Base-by-base conservation (phyloP, 2,888 invertebrate species). In the Caradrina clavipalpis region DNA sequence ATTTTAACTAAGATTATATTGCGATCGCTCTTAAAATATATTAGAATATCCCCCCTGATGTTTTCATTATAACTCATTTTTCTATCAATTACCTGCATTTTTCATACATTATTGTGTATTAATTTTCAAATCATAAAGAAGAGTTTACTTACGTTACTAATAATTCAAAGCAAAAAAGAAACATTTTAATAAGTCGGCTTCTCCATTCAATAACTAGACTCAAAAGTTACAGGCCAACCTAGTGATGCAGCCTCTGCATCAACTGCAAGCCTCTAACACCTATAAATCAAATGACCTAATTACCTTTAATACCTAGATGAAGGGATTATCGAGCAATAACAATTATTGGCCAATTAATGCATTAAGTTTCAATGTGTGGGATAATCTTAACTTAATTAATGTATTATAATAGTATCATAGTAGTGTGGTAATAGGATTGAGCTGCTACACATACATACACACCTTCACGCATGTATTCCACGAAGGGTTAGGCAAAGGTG, bases 281-380 rank as follows among this genome's bases (percentile, higher is more conserved):
- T 35, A 35, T 71, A 35, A 56, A 51, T 51, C 51, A 51, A 51
- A 65, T 57, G 15, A 21, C 19, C 31, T 49, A 31, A 74, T 74
- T 67, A 57, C 19, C 42, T 56, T 50, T 31, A 57, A 31, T 53
- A 31, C 58, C 49, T 45, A 35, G 19, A 42, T 61, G 54, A 76
- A 58, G 39, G 67, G 45, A 53, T 72, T 72, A 66, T 47, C n/a
- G 26, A 19, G 8, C 11, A 66, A 22, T 72, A 74, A 53, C 51
- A 67, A n/a, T 66, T 57, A 74, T 67, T 56, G 22, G 11, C 51
- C 47, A 39, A 74, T 57, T 72, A 73, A 10, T 21, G 45, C 51
- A 66, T 71, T 71, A 53, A 53, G 67, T 74, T 72, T 74, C 71
- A 72, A 72, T 72, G 26, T 72, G 45, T 31, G 21, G 1, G 11